phyloP scores from a whole-genome alignment of 1,140 invertebrate genomes.

The Trigoniulus corallinus region DNA sequence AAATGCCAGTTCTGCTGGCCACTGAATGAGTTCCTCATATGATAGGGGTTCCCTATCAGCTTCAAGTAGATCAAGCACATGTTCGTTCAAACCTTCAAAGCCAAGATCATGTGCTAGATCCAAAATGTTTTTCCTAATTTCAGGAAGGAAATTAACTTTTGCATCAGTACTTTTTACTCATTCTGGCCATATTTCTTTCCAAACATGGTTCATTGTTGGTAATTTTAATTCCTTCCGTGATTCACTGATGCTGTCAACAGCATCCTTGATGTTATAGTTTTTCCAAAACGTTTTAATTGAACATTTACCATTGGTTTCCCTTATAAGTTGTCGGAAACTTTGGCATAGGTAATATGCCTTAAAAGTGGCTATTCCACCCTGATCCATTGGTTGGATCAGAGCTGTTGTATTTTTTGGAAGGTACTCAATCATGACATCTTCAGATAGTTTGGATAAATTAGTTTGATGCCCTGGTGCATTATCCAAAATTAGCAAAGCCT shows the following conservation, averaged over 20 bases:
- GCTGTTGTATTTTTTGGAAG: conserved; percentile 1
- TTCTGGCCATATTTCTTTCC: not conserved
- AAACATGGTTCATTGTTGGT: not conserved
- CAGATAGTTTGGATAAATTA: not conserved
- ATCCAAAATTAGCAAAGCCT: not conserved
- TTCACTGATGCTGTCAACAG: not conserved
- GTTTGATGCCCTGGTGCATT: no score
- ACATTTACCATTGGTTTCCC: not conserved
- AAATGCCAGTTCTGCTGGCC: not conserved
- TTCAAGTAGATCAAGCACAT: not conserved
- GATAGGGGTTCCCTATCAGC: not conserved
- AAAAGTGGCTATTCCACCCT: not conserved
- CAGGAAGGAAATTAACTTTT: not conserved
- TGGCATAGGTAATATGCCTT: not conserved
- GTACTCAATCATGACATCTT: not conserved
- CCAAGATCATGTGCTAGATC: not conserved
- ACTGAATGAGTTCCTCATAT: not conserved
- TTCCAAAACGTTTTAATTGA: not conserved
- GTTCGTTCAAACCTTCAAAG: not conserved
- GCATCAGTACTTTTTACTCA: not conserved
- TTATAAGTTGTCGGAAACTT: not conserved
- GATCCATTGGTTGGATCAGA: not conserved
- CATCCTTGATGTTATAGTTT: not conserved
- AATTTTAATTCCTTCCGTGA: not conserved
- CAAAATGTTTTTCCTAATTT: not conserved